Percentiles rank a stretch among this genome's conserved stretches.
Evolutionary conservation across 1,140 invertebrate species (phyloP).

Genomic region (Mycetomoellerius zeteki): DNA sequence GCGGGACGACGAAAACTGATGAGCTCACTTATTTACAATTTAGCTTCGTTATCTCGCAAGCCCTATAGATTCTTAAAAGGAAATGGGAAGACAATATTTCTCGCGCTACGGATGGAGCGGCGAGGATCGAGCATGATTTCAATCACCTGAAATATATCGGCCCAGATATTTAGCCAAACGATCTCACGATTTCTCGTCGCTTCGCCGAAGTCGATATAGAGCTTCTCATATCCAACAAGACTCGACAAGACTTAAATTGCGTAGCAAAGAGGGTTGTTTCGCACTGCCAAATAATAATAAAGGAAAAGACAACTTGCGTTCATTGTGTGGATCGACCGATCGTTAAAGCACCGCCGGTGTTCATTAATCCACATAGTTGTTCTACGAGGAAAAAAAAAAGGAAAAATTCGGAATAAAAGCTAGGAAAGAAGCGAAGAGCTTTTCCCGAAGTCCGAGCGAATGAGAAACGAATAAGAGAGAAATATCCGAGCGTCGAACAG

Average conservation of each 20-base stretch:
- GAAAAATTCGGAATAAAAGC: conserved; percentile 41
- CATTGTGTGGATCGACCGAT: conserved; percentile 68
- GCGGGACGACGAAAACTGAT: conserved; percentile 32
- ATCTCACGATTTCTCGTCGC: conserved; percentile 41
- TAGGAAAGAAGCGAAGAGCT: conserved; percentile 31
- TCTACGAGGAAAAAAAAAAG: conserved; percentile 34
- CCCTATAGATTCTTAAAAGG: neutral
- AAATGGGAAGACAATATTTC: neutral
- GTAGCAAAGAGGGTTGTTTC: conserved; percentile 43
- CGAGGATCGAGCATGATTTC: conserved; percentile 13
- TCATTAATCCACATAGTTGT: conserved; percentile 73
- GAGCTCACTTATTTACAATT: conserved; percentile 19
- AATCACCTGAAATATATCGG: neutral
- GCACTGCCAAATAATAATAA: conserved; percentile 71
- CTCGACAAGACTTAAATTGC: conserved; percentile 40
- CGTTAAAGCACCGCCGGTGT: conserved; percentile 75
- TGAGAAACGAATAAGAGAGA: conserved; percentile 47
- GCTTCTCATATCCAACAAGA: conserved; percentile 40
- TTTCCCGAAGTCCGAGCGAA: conserved; percentile 53
- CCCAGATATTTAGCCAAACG: neutral
- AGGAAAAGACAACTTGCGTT: conserved; percentile 56
- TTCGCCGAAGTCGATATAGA: conserved; percentile 15
- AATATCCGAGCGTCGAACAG: conserved; percentile 67
- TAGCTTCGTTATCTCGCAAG: conserved; percentile 26
- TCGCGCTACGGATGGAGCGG: neutral